Conservation (phyloP, 2,888 invertebrate species). For the Nemapogon koenigi region DNA sequence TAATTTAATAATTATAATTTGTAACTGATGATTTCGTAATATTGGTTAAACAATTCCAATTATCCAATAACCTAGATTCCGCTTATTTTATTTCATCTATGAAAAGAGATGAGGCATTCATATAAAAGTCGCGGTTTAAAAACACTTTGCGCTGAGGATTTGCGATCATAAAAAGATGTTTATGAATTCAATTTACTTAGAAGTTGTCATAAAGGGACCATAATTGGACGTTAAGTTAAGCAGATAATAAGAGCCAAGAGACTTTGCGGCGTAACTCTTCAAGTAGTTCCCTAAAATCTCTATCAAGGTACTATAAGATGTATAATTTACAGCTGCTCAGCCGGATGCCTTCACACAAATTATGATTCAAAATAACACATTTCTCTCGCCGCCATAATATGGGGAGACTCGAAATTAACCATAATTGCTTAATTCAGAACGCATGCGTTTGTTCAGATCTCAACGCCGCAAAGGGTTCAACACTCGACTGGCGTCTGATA, state of each 20-base stretch:
- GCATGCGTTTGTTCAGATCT: slow-evolving; percentile 44
- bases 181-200: background rate
- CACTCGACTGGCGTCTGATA: slow-evolving; percentile 9
- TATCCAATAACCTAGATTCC: background rate
- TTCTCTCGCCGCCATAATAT: slow-evolving; percentile 43
- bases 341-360: slow-evolving; percentile 62
- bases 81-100: background rate
- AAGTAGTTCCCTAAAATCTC: slow-evolving; percentile 26
- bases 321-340: slow-evolving; percentile 61
- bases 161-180: background rate
- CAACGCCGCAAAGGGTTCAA: slow-evolving; percentile 32
- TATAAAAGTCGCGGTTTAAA: background rate
- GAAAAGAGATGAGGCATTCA: background rate
- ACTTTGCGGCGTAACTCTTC: slow-evolving; percentile 7
- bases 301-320: slow-evolving; percentile 29
- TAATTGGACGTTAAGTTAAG: slow-evolving; percentile 7
- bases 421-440: slow-evolving; percentile 64
- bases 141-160: no score
- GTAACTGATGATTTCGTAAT: background rate
- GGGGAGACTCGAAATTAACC: slow-evolving; percentile 60
- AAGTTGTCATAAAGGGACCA: background rate
- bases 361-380: slow-evolving; percentile 63
- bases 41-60: background rate
- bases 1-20: background rate
- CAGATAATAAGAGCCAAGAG: slow-evolving; percentile 5